Percentiles rank a stretch among this genome's conserved stretches.
These are phyloP conservation scores for Poecilia latipinna DNA, from an alignment of 2,113 vertebrate species.

Conservation along the genomic window DNA sequence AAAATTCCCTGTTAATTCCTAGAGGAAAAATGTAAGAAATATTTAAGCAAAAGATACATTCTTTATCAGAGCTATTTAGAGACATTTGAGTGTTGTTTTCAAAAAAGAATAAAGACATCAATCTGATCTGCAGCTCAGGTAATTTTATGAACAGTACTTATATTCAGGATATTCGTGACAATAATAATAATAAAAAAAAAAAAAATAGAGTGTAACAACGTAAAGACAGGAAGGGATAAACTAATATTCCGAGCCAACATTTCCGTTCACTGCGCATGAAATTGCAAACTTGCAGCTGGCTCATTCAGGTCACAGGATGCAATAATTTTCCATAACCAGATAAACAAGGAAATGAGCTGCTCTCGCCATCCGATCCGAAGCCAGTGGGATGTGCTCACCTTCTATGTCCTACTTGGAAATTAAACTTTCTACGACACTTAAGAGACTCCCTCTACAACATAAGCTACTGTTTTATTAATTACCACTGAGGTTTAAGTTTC, in stretches of 20 bases:
- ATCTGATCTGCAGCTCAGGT: constrained; percentile 27
- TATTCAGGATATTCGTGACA: constrained; percentile 25
- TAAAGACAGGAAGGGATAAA: constrained; percentile 6
- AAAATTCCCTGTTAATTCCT: neutral
- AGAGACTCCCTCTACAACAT: constrained; percentile 63
- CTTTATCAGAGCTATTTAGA: neutral
- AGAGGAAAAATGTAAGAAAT: neutral
- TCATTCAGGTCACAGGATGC: constrained; percentile 35
- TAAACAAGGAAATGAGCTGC: constrained; percentile 53
- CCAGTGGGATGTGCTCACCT: constrained; percentile 55
- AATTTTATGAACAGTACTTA: constrained; percentile 34
- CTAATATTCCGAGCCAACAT: constrained; percentile 4
- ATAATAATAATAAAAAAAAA: constrained; percentile 5
- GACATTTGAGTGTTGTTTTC: constrained; percentile 38
- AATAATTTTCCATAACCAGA: constrained; percentile 63
- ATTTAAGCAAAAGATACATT: neutral
- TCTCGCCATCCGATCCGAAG: constrained; percentile 47
- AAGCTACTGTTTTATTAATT: constrained; percentile 73
- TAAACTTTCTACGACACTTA: constrained; percentile 63
- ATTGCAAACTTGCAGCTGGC: constrained; percentile 22
- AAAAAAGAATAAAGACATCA: constrained; percentile 5
- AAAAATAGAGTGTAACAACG: constrained; percentile 9
- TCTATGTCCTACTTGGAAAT: constrained; percentile 76
- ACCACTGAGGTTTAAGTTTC: constrained; percentile 61
- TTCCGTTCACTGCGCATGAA: constrained; percentile 12